Evolutionary conservation across 2,888 invertebrate species (phyloP), one percentile per base, ranked within the genome.

Genomic region (Holacanthella duospinosa): DNA sequence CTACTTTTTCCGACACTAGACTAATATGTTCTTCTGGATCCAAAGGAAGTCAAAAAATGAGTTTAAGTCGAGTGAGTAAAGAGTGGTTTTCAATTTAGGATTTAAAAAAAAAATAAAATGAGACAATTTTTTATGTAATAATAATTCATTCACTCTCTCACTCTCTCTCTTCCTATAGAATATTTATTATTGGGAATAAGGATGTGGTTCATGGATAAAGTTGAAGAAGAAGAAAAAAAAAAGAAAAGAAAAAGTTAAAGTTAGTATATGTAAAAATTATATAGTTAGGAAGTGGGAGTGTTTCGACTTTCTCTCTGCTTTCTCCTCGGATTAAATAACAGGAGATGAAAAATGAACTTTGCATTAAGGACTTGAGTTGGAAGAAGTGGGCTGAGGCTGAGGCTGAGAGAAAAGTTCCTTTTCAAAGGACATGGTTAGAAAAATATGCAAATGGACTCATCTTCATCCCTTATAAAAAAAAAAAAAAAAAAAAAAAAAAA

Each of bases 101-200:
- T 69, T 67, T 68, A 65, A 66, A 69, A 69, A 68, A 56, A 64
- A 65, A 57, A 61, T 62, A 63, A 48, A 48, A 48, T n/a, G n/a
- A n/a, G n/a, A n/a, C n/a, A n/a, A n/a, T n/a, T n/a, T n/a, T 48
- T 48, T 48, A 48, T 48, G 48, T 48, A 48, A 48, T 48, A 48
- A 48, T 48, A 16, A 16, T 21, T 16, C 12, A 9, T 48, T 21
- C 21, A 48, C n/a, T 48, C 48, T 48, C n/a, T 21, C 21, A n/a
- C 36, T 16, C 16, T 36, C 36, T 36, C 21, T 4, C 48, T 48
- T 36, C 36, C 36, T 16, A 36, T 16, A 36, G 36, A 36, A 36
- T 36, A 6, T 36, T 36, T n/a, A 48, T 48, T 21, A 36, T 36
- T 36, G 9, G 9, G 16, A 36, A 36, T 36, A 9, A 9, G 36